Evolutionary conservation across 37 sponge, comb jelly and placozoan species (phyloP).

Genomic region (Halisarca cf. caerulea): DNA sequence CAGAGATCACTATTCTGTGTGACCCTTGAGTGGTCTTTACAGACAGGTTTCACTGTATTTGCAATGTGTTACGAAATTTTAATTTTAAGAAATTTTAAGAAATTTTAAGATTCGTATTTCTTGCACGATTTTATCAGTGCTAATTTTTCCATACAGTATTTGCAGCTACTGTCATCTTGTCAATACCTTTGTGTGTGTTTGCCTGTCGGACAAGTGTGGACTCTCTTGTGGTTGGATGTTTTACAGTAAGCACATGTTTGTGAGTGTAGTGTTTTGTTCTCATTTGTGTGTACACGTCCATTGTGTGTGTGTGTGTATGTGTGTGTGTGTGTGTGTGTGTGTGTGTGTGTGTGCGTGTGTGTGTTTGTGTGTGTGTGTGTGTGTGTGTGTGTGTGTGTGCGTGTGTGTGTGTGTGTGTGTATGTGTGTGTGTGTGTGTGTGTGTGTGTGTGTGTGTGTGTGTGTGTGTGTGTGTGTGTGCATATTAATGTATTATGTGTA

Average conservation of each 20-base stretch:
- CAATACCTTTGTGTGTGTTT: conserved; percentile 77
- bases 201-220: conserved; percentile 68
- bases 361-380: background rate
- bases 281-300: background rate
- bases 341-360: background rate
- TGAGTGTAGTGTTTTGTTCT: background rate
- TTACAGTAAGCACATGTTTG: background rate
- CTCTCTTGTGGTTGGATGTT: conserved; percentile 54
- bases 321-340: background rate
- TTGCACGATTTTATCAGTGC: too few species aligned
- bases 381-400: background rate
- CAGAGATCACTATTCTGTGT: too few species aligned
- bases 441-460: too few species aligned
- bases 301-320: background rate
- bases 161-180: conserved; percentile 60
- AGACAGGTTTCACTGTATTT: too few species aligned
- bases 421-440: background rate
- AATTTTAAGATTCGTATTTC: too few species aligned
- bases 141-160: conserved; percentile 51
- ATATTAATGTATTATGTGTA: too few species aligned
- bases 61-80: too few species aligned
- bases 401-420: conserved; percentile 1
- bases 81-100: too few species aligned
- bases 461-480: too few species aligned
- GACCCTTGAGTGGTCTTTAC: too few species aligned